Base-by-base conservation (phyloP, 2,888 invertebrate species). In the Blastobasis lacticolella region DNA sequence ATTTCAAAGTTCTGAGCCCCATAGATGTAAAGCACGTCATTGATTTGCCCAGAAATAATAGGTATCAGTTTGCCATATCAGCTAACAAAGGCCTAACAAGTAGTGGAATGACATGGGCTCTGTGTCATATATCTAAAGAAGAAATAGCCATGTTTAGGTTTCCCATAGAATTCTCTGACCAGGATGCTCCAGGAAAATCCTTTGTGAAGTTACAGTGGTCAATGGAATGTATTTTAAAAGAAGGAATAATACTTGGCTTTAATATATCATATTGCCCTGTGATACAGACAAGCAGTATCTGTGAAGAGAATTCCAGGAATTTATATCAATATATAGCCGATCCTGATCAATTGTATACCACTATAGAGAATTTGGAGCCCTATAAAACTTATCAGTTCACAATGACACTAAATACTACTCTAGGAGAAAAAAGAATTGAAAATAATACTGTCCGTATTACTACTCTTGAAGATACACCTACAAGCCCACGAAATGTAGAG, bases 41-140 rank as follows among this genome's bases (percentile, higher is more conserved):
- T 61, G 90, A 91, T 37, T 87, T 93, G 23, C 89, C 90, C 4
- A 57, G 84, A 83, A 89, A 91, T 50, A 82, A 81, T 54, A 90
- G 90, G 40, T 93, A 91, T 71, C 94, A 91, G 67, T 95, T 96
- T 86, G 96, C 95, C 1, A 94, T 96, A 55, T 92, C 96, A 5
- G 94, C 94, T 0, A 95, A 96, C 67, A 91, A 91, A 45, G 78
- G 83, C 0, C 75, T 75, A 4, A 89, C 89, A 55, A 95, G 94
- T 59, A 95, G 95, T 70, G 96, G 96, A 1, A 94, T 96, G 93
- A 90, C 92, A 8, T 96, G 96, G 96, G 93, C 95, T 7, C 90
- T 91, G 41, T 96, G 96, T 72, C 85, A 86, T 48, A 87, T 88
- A 63, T 83, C 86, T 43, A 83, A 78, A 63, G 85, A 84, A 61